Percentiles rank a stretch among this genome's conserved stretches.
Conservation (phyloP, 2,113 vertebrate genomes). For the Monopterus albus region DNA sequence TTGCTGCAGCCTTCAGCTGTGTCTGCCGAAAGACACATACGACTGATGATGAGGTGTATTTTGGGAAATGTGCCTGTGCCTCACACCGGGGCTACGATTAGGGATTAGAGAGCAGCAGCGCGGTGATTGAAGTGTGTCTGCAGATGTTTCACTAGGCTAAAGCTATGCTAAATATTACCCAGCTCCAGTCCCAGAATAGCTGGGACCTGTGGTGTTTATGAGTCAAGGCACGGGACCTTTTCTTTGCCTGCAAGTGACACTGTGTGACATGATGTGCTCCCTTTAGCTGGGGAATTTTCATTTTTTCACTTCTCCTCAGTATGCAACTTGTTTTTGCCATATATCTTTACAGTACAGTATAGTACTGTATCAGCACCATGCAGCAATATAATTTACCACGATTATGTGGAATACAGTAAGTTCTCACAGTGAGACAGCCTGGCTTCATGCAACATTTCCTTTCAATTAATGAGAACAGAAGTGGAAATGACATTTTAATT, state of each 20-base stretch:
- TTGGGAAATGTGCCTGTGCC: constrained; percentile 31
- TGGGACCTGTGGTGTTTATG: constrained; percentile 15
- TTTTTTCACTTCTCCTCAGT: too few relatives aligned
- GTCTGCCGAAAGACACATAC: constrained; percentile 14
- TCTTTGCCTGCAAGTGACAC: constrained; percentile 20
- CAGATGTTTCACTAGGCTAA: constrained; percentile 28
- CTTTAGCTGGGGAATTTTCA: too few relatives aligned
- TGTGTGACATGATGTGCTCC: constrained; percentile 2
- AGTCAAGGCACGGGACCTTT: constrained; percentile 23
- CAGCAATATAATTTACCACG: not conserved
- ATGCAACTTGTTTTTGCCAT: not conserved
- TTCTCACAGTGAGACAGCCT: not conserved
- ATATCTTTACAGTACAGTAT: too few relatives aligned
- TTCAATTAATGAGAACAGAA: constrained; percentile 11
- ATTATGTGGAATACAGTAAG: constrained; percentile 1
- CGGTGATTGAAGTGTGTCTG: constrained; percentile 53
- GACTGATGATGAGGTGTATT: constrained; percentile 35
- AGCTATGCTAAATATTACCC: constrained; percentile 30
- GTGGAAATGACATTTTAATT: constrained; percentile 22
- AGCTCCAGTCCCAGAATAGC: constrained; percentile 39
- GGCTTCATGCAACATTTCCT: constrained; percentile 32
- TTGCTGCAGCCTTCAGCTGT: not conserved
- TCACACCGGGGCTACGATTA: constrained; percentile 35
- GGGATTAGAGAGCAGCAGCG: constrained; percentile 40
- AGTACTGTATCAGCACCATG: not conserved